Percentiles rank a stretch among this genome's conserved stretches.
phyloP scores from a whole-genome alignment of 2,113 vertebrate species.

The Pseudonaja textilis region DNA sequence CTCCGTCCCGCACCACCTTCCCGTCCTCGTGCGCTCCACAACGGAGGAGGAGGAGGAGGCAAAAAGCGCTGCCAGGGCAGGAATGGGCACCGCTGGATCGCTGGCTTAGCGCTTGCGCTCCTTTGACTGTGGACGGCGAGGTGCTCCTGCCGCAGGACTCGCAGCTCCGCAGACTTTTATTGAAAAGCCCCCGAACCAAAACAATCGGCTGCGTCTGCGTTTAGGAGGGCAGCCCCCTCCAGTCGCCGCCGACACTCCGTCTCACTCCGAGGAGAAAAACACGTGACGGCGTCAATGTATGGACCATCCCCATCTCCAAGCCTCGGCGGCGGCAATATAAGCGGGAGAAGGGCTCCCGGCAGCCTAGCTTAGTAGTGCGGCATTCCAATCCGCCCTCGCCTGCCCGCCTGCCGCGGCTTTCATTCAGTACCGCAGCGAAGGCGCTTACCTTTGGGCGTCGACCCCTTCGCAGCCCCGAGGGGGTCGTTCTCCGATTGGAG shows the following conservation, averaged over 20 bases:
- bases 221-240: slow-evolving; percentile 56
- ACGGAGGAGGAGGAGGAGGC: not conserved
- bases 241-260: slow-evolving; percentile 53
- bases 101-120: not conserved
- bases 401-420: slow-evolving; percentile 28
- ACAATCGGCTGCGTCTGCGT: slow-evolving; percentile 64
- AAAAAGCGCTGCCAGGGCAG: not conserved
- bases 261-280: slow-evolving; percentile 61
- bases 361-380: slow-evolving; percentile 54
- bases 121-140: not conserved
- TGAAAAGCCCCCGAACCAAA: slow-evolving; percentile 39
- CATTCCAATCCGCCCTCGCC: slow-evolving; percentile 28
- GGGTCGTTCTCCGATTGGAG: slow-evolving; percentile 39
- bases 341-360: not conserved
- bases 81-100: not conserved
- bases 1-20: not conserved
- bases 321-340: not conserved
- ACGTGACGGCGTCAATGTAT: slow-evolving; percentile 69
- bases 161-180: slow-evolving; percentile 3
- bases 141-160: slow-evolving; percentile 22
- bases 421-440: slow-evolving; percentile 42
- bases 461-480: slow-evolving; percentile 10
- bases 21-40: slow-evolving; percentile 34
- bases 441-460: slow-evolving; percentile 30
- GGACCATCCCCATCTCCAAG: slow-evolving; percentile 65